Base-by-base conservation (phyloP, 2,797 vertebrate species). In the Anabacerthia variegaticeps region DNA sequence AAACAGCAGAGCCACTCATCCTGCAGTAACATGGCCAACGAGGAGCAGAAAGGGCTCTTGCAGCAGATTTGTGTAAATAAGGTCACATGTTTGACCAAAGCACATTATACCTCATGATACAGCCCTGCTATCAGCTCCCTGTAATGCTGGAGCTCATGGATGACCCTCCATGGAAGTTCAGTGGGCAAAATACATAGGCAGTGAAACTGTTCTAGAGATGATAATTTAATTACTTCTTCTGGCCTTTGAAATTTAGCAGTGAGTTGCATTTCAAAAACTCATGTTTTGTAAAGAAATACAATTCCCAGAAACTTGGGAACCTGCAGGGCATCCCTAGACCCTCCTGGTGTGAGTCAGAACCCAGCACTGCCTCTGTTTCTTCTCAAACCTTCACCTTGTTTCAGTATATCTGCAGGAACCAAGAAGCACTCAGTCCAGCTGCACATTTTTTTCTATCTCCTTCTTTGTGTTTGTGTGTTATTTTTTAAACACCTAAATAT, bases 61-160 rank as follows among this genome's bases (percentile, higher is more conserved):
- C 39, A 41, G 26, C 41, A 2, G 15, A 28, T 52, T 15, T 41
- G 7, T 32, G 44, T 68, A 17, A 79, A 67, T 24, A 49, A 27
- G 39, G n/a, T 18, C 41, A 59, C 15, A 4, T 55, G 13, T 49
- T 39, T 34, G 23, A 16, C 46, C 36, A 41, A 78, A 75, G 36
- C 11, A 3, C 13, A 2, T 75, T 46, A 19, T 26, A 32, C 32
- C 37, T 49, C 32, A 2, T 14, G 30, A 14, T 10, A 6, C 37
- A 73, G 39, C 72, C 27, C 4, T 2, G 0, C 32, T 28, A 7
- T 23, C 48, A 84, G 68, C 19, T 66, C 62, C 34, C 0, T 3
- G 43, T 41, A 23, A 12, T 1, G 1, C 20, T 84, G 82, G 61
- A 68, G 24, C 43, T 1, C 0, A 7, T 2, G 28, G 37, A 24